Evolutionary conservation across 2,113 vertebrate species (phyloP), one percentile per base, ranked within the genome.

Genomic region (Eptatretus burgeri): DNA sequence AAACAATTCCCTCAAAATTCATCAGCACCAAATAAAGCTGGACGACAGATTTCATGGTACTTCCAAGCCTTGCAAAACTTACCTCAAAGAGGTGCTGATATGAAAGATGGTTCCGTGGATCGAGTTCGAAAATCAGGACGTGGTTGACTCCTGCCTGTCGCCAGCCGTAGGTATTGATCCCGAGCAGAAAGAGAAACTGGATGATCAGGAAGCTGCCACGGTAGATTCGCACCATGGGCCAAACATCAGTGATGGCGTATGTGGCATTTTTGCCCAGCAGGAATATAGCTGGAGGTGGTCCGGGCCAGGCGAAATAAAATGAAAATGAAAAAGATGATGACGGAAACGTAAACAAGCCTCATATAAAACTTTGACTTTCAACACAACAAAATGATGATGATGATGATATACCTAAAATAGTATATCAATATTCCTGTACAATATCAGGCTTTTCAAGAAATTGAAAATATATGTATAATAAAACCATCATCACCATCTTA

Each of bases 61-160:
- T 41, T 5, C 27, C 27, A 41, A 41, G 27, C 27, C 27, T 41
- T 41, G 27, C 27, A 41, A 41, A 41, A 41, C 27, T 51, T 18
- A 94, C 91, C 84, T 96, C 87, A 74, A 96, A 94, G 69, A 96
- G 79, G 75, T 93, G 84, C 67, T 94, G 84, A 76, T 93, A 84
- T 65, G 85, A 93, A 66, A 95, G 77, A 77, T 93, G 87, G 75
- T 82, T 85, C 69, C 91, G 78, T 62, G 87, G 91, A 68, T 93
- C 85, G 69, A 96, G 83, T 67, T 93, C 85, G 10, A 95, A 96
- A 72, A 96, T 93, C 68, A 96, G 85, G 60, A 88, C 81, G 2
- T 95, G 87, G 74, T 96, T 96, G 73, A 96, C 87, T 70, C 83
- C 87, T 64, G 84, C 83, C 70, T 84, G 81, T 67, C 82, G 81